phyloP scores from a whole-genome alignment of 2,888 invertebrate genomes.

The Drosophila robusta region DNA sequence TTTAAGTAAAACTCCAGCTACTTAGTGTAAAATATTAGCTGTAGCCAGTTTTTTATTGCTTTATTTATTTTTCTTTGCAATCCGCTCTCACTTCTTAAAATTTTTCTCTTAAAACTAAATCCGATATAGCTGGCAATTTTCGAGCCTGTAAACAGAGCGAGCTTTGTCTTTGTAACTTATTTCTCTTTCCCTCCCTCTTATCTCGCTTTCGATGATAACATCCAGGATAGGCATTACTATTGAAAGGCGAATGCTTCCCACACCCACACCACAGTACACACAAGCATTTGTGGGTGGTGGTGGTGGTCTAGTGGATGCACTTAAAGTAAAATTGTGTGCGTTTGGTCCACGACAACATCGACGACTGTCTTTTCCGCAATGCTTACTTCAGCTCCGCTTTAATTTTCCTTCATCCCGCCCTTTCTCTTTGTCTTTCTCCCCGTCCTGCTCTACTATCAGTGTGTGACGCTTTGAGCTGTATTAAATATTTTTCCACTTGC shows the following conservation, averaged over 20 bases:
- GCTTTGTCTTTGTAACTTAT: not conserved
- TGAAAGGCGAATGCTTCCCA: slow-evolving; percentile 8
- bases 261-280: no score
- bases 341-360: slow-evolving; percentile 23
- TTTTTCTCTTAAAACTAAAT: not conserved
- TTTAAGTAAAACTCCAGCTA: not conserved
- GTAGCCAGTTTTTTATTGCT: no score
- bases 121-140: not conserved
- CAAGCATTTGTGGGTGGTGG: not conserved
- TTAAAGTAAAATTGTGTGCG: slow-evolving; percentile 53
- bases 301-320: slow-evolving; percentile 50
- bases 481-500: slow-evolving; percentile 65
- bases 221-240: slow-evolving; percentile 2
- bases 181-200: not conserved
- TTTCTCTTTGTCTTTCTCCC: not conserved
- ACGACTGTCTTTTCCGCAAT: slow-evolving; percentile 37
- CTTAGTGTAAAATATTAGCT: not conserved
- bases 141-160: not conserved
- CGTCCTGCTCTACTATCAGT: slow-evolving; percentile 4
- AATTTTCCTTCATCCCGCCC: slow-evolving; percentile 12
- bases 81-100: not conserved
- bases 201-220: not conserved
- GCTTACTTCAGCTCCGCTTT: slow-evolving; percentile 10
- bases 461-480: slow-evolving; percentile 61
- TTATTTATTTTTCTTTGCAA: no score